Evolutionary conservation across 2,113 vertebrate species (phyloP).

Genomic region (Pungitius pungitius): DNA sequence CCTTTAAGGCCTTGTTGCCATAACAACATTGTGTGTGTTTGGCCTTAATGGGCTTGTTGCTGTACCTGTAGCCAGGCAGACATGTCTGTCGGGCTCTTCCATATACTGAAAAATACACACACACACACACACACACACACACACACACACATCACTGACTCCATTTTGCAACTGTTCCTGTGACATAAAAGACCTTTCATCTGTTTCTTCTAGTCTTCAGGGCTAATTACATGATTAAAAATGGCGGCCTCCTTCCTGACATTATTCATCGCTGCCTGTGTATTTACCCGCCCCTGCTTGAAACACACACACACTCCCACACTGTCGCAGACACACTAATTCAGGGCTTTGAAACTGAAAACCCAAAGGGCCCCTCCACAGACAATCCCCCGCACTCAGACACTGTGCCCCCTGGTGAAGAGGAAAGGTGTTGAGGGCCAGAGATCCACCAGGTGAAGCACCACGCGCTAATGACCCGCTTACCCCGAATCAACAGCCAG

Average conservation of each 20-base stretch:
- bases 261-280: constrained; percentile 75
- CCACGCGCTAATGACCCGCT: constrained; percentile 32
- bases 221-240: constrained; percentile 85
- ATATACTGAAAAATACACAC: neutral
- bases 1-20: constrained; percentile 30
- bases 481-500: constrained; percentile 53
- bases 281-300: constrained; percentile 59
- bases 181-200: constrained; percentile 46
- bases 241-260: constrained; percentile 79
- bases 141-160: constrained; percentile 10
- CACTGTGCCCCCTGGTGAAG: constrained; percentile 20
- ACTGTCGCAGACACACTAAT: neutral
- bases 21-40: constrained; percentile 19
- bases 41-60: constrained; percentile 15
- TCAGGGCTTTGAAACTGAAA: constrained; percentile 51
- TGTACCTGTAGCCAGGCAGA: constrained; percentile 44
- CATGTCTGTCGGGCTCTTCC: neutral
- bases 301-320: constrained; percentile 22
- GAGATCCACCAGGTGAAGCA: constrained; percentile 60
- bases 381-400: constrained; percentile 4
- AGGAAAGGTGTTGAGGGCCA: constrained; percentile 52
- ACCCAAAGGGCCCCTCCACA: constrained; percentile 10
- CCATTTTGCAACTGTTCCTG: constrained; percentile 44
- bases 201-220: constrained; percentile 58
- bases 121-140: neutral